A percentile compares a stretch with the other conserved stretches of the same genome.
Evolutionary conservation across 2,113 vertebrate species (phyloP).

Genomic region (Vidua chalybeata): DNA sequence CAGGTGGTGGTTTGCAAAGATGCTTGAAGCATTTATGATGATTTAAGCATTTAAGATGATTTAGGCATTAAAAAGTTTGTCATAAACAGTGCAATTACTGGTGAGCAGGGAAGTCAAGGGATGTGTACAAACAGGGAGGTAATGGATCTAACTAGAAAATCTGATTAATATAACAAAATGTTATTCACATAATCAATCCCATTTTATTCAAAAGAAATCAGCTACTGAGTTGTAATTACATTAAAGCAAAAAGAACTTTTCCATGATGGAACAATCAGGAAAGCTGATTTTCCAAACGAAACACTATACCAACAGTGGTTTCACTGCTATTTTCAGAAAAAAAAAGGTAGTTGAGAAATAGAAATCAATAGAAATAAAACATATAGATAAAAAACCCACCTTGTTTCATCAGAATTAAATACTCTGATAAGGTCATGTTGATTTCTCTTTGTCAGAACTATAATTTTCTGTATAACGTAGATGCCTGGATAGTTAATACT

Average conservation of each 20-base stretch:
- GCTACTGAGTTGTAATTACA: not conserved
- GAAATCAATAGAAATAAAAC: not conserved
- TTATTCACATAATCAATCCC: not conserved
- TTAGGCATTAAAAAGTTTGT: not conserved
- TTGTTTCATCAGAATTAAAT: not conserved
- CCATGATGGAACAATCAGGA: not conserved
- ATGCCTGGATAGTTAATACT: not conserved
- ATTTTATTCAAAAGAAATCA: slow-evolving; percentile 1
- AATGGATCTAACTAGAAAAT: slow-evolving; percentile 5
- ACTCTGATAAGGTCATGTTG: not conserved
- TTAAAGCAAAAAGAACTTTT: not conserved
- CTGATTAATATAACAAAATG: not conserved
- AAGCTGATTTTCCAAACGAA: not conserved
- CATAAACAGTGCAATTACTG: not conserved
- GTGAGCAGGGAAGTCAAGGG: not conserved
- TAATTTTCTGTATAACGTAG: not conserved
- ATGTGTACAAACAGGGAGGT: not conserved
- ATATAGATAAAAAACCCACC: not conserved
- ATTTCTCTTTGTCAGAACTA: not conserved
- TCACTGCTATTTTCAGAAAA: not conserved
- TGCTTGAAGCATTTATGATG: not conserved
- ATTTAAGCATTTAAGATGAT: not conserved
- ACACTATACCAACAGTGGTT: not conserved
- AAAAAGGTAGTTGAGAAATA: not conserved
- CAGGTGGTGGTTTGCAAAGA: not conserved